Base-by-base conservation (phyloP, 2,113 vertebrate genomes). In the Corythaeola cristata region DNA sequence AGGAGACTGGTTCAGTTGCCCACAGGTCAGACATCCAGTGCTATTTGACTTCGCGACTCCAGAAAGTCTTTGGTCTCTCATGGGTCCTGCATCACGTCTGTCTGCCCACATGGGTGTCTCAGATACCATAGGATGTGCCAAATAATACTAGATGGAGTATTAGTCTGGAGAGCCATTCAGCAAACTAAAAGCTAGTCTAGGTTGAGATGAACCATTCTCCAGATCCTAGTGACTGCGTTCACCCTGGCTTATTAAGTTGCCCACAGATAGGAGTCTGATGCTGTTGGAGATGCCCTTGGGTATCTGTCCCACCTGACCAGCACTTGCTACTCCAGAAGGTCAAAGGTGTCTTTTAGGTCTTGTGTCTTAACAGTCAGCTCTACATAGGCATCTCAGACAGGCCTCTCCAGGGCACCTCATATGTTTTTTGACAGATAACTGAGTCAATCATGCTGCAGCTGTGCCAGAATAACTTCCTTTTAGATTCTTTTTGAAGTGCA, bases 81-180 rank as follows among this genome's bases (percentile, higher is more conserved):
- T 17, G 30, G 28, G 23, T 77, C 28, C 32, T 41, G 5, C 35
- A 27, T n/a, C 0, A 0, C 9, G 12, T 17, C n/a, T 71, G 19
- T 26, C 41, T 56, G 28, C 55, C n/a, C 33, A 62, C 41, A 24
- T 1, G 12, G 39, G 32, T 27, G 5, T 32, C 53, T 53, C 9
- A 7, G 53, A 44, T 47, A 62, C 19, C 26, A 21, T 17, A 59
- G 22, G 28, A 75, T 26, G 23, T n/a, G 33, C 5, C 77, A 66
- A 41, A 67, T 60, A 78, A 9, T 19, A 30, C 18, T 24, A 60
- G 26, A 37, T 15, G 13, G 35, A 41, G 2, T 41, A 33, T 11
- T 53, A 64, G 12, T 71, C 52, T 30, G 68, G 63, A 74, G 19
- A 90, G 55, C 9, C 26, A 37, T 39, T 21, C 30, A 45, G 41